Evolutionary conservation across 2,888 invertebrate species (phyloP).

Genomic region (Sinotaia quadrata): DNA sequence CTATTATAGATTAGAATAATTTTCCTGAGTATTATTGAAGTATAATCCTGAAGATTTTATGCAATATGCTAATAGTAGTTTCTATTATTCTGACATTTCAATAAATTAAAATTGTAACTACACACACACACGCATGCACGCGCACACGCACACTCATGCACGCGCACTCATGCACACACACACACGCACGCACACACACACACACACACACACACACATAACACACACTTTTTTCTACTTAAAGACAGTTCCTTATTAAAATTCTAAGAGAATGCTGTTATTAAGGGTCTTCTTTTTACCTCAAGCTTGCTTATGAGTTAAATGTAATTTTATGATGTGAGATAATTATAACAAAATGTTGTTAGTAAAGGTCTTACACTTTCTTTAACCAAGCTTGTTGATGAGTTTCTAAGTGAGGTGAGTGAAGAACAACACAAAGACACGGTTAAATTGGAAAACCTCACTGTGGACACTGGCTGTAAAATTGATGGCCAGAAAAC

Average conservation of each 20-base stretch:
- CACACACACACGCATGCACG: too few species aligned
- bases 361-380: background rate
- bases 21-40: too few species aligned
- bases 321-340: too few species aligned
- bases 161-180: background rate
- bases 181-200: background rate
- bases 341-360: background rate
- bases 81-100: too few species aligned
- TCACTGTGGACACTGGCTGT: too few species aligned
- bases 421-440: background rate
- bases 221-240: background rate
- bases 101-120: too few species aligned
- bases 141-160: background rate
- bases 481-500: too few species aligned
- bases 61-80: too few species aligned
- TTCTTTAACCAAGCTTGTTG: constrained; percentile 15
- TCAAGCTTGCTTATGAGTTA: too few species aligned
- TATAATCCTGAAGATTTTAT: too few species aligned
- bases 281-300: background rate
- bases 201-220: background rate
- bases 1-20: too few species aligned
- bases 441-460: too few species aligned
- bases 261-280: background rate
- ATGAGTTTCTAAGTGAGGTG: constrained; percentile 26
- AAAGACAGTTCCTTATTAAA: background rate